A percentile compares a stretch with the other conserved stretches of the same genome.
These are phyloP conservation scores for Gymnothorax javanicus DNA, from an alignment of 2,797 vertebrate genomes.

Conservation along the genomic window DNA sequence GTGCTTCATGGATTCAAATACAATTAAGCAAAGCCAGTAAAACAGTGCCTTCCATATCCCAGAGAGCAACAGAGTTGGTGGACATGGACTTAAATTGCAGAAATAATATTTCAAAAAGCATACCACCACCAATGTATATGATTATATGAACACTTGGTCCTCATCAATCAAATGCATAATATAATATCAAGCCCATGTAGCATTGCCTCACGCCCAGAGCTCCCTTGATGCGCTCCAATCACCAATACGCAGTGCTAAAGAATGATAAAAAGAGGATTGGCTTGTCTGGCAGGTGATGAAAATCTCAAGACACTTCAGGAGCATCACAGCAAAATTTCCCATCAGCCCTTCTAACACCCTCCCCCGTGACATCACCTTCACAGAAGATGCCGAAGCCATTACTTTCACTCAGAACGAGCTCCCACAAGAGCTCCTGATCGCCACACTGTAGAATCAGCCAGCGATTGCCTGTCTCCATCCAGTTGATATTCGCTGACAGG, in stretches of 20 bases:
- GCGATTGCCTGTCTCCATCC: background rate
- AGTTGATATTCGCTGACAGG: background rate
- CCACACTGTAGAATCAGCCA: background rate
- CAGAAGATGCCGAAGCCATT: slow-evolving; percentile 14
- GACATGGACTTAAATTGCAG: slow-evolving; percentile 30
- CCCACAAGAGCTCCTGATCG: background rate
- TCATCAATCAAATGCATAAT: background rate
- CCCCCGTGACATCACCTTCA: slow-evolving; percentile 14
- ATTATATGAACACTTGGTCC: background rate
- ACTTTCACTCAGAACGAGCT: background rate
- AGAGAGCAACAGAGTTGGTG: background rate
- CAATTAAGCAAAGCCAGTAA: slow-evolving; percentile 55
- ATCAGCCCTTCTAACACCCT: background rate
- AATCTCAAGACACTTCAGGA: background rate
- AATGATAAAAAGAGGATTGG: background rate
- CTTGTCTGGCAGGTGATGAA: slow-evolving; percentile 19
- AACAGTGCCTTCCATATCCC: slow-evolving; percentile 53
- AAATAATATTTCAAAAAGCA: slow-evolving; percentile 10
- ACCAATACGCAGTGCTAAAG: background rate
- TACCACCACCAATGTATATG: background rate
- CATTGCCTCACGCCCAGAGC: background rate
- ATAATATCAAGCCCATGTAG: background rate
- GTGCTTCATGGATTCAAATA: slow-evolving; percentile 38
- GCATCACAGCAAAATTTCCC: slow-evolving; percentile 6
- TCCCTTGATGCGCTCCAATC: background rate